Conservation (phyloP, 2,888 invertebrate species). For the Timema cristinae region DNA sequence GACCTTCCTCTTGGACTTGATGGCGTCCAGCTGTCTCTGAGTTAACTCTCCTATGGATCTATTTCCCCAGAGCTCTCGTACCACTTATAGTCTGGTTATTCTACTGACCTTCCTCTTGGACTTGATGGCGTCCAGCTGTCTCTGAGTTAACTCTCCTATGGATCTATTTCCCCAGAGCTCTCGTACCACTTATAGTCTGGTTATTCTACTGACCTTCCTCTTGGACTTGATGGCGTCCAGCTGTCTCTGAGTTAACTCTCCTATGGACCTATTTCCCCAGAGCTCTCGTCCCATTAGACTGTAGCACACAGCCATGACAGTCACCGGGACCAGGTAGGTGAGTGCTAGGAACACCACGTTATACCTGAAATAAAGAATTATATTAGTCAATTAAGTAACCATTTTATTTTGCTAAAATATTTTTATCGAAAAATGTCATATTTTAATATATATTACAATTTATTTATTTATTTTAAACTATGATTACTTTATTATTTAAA, state of each 20-base stretch:
- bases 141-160: constrained; percentile 51
- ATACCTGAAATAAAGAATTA: constrained; percentile 44
- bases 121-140: constrained; percentile 48
- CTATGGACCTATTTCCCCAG: constrained; percentile 53
- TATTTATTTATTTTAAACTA: too few species aligned
- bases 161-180: constrained; percentile 53
- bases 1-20: constrained; percentile 53
- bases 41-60: constrained; percentile 52
- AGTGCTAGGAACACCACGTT: constrained; percentile 50
- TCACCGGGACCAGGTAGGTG: constrained; percentile 52
- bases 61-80: constrained; percentile 52
- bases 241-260: constrained; percentile 50
- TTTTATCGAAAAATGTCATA: too few species aligned
- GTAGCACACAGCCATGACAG: constrained; percentile 52
- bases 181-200: too few species aligned
- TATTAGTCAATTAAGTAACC: too few species aligned
- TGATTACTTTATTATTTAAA: too few species aligned
- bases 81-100: too few species aligned
- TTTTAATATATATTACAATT: too few species aligned
- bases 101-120: constrained; percentile 51
- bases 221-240: constrained; percentile 50
- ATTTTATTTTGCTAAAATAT: too few species aligned
- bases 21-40: constrained; percentile 47
- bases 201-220: constrained; percentile 47
- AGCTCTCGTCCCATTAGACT: constrained; percentile 49